These are phyloP conservation scores for Ciconia stormi DNA, from an alignment of 2,113 vertebrate genomes.

Conservation along the genomic window DNA sequence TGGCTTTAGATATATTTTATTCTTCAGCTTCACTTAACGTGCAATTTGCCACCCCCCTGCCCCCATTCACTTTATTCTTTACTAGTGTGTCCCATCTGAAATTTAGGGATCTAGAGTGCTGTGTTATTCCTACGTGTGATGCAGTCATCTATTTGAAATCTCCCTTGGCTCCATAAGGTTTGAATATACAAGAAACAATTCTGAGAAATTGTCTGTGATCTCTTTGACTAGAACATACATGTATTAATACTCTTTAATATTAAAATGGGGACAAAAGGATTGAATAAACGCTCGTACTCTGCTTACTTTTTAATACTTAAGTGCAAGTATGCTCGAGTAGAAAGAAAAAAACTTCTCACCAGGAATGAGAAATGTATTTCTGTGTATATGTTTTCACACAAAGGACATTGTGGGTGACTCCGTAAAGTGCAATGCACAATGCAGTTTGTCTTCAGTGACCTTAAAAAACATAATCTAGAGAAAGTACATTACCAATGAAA, in stretches of 20 bases:
- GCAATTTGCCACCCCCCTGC: fast-evolving
- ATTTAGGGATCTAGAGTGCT: not conserved
- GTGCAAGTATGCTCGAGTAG: not conserved
- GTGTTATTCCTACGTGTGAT: not conserved
- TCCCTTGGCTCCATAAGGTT: not conserved
- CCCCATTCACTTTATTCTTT: not conserved
- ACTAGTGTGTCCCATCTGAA: not conserved
- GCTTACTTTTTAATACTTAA: not conserved
- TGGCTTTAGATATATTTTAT: not conserved
- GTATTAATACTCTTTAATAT: not conserved
- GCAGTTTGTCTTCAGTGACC: not conserved
- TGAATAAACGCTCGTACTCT: not conserved
- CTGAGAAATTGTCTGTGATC: not conserved
- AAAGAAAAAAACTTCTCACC: not conserved
- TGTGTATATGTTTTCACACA: fast-evolving
- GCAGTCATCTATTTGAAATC: not conserved
- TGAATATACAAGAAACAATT: not conserved
- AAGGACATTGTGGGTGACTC: not conserved
- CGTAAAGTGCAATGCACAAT: not conserved
- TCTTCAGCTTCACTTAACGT: not conserved
- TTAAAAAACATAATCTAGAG: not conserved
- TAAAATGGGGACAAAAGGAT: not conserved
- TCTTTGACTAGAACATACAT: not conserved
- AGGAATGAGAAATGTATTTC: not conserved
- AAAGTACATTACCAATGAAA: not conserved